Evolutionary conservation across 1,140 invertebrate species (phyloP), one percentile per base, ranked within the genome.

Genomic region (Brachionus manjavacas): DNA sequence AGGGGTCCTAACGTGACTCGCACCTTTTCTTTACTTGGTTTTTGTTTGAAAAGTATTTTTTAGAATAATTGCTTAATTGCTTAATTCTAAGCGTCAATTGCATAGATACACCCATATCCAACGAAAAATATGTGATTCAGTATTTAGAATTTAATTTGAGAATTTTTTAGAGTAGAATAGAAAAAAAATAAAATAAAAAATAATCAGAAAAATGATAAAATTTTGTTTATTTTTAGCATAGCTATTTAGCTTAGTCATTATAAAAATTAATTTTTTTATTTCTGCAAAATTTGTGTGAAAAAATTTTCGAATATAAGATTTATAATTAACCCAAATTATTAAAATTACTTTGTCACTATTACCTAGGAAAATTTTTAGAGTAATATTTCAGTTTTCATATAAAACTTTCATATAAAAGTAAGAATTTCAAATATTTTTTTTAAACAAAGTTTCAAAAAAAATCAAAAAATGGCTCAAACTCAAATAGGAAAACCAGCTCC

Each of bases 401-500:
- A 6, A 16, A 52, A 52, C 6, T 52, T 52, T 52, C 1, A 52
- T n/a, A 52, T 52, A 52, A 52, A 52, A n/a, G 28, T 3, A 52
- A 52, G 12, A 52, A 52, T 52, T 16, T n/a, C n/a, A 52, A 52
- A 31, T 31, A 4, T 6, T 14, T n/a, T n/a, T n/a, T n/a, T 52
- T 52, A 14, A n/a, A 49, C 3, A 49, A 49, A 49, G n/a, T 49
- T 49, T 14, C 1, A n/a, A 3, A 1, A 49, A 49, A 52, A 52
- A 52, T 16, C n/a, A 52, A 14, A 52, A 66, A 66, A 83, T 83
- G 80, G 16, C 52, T 28, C 39, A 80, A 64, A 55, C 49, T 12
- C 20, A 64, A 66, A 88, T 96, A 76, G 93, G 94, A 87, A 94
- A 96, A 88, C 94, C 93, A 85, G 96, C 96, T 23, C 96, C 96